phyloP scores from a whole-genome alignment of 1,140 invertebrate species.

The Drosophila eugracilis region DNA sequence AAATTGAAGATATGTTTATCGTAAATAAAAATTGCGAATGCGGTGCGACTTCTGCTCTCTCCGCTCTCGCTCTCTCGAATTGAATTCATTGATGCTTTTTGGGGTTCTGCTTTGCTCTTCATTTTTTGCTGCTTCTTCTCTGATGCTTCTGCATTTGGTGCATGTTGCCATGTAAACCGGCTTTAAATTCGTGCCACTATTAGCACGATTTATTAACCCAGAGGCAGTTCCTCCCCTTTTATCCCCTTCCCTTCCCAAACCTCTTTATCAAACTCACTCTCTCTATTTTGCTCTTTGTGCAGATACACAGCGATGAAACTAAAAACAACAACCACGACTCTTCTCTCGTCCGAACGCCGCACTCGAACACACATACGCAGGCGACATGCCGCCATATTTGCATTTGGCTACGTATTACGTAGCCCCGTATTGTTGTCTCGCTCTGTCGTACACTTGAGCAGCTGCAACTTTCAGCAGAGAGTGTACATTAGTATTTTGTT shows the following conservation, averaged over 20 bases:
- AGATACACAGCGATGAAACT: constrained; percentile 64
- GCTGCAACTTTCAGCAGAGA: constrained; percentile 41
- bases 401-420: constrained; percentile 76
- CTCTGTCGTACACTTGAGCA: constrained; percentile 45
- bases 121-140: constrained; percentile 9
- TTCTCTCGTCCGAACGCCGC: constrained; percentile 51
- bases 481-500: constrained; percentile 13
- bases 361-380: constrained; percentile 7
- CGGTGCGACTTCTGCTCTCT: background rate
- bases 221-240: constrained; percentile 55
- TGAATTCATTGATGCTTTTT: constrained; percentile 73
- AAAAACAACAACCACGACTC: constrained; percentile 24
- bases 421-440: constrained; percentile 62
- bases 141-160: constrained; percentile 25
- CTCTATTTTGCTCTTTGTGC: constrained; percentile 20
- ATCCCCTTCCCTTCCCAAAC: constrained; percentile 5
- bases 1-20: constrained; percentile 42
- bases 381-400: constrained; percentile 78
- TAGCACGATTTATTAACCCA: constrained; percentile 83
- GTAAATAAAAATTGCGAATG: constrained; percentile 36
- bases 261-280: constrained; percentile 9
- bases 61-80: constrained; percentile 10
- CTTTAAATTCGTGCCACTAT: constrained; percentile 83
- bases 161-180: constrained; percentile 67
- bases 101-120: constrained; percentile 22